These are phyloP conservation scores for Temnothorax ravouxi DNA, from an alignment of 2,888 invertebrate species.

Conservation along the genomic window DNA sequence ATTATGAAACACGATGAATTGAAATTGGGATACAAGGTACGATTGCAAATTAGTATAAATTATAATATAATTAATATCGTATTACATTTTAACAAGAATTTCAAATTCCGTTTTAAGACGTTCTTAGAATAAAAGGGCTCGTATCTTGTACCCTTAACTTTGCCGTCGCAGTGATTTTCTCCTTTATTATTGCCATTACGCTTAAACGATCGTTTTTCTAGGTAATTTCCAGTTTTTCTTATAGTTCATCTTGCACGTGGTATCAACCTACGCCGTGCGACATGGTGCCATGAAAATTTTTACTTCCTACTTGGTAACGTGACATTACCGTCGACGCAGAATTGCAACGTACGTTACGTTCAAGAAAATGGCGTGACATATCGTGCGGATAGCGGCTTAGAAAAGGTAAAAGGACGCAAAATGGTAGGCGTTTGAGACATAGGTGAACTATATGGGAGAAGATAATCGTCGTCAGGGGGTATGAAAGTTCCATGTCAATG, in stretches of 20 bases:
- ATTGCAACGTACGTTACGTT: constrained; percentile 64
- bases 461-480: constrained; percentile 66
- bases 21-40: not conserved
- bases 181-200: constrained; percentile 45
- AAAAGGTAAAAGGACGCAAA: constrained; percentile 69
- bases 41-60: not conserved
- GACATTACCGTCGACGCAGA: constrained; percentile 63
- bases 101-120: not conserved
- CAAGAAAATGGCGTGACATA: constrained; percentile 72
- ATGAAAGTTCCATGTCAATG: constrained; percentile 63
- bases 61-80: constrained; percentile 11
- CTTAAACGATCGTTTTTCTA: constrained; percentile 35
- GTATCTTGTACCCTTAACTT: constrained; percentile 28
- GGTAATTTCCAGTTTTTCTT: constrained; percentile 48
- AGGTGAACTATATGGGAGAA: constrained; percentile 66
- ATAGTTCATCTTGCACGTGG: constrained; percentile 37
- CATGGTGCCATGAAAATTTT: constrained; percentile 49
- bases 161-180: constrained; percentile 39
- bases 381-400: constrained; percentile 53
- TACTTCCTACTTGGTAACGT: constrained; percentile 49
- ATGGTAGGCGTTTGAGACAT: constrained; percentile 63
- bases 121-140: constrained; percentile 22
- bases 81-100: constrained; percentile 23
- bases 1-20: constrained; percentile 1
- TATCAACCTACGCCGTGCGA: constrained; percentile 33